phyloP scores from a whole-genome alignment of 2,797 vertebrate species.

The Sphenodon punctatus region DNA sequence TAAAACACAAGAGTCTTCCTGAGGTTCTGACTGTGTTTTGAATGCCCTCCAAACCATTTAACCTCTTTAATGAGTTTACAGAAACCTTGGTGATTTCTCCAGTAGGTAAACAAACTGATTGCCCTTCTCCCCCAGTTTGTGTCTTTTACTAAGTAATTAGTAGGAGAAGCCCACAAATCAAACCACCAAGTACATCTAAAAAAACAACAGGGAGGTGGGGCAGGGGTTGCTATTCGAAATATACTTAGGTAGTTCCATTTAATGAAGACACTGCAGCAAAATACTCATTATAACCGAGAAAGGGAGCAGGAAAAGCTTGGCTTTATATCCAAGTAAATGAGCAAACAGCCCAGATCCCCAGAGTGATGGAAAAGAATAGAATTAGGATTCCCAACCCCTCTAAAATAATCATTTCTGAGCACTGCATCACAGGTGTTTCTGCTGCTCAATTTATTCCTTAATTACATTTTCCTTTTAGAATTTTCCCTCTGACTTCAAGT shows the following conservation, averaged over 20 bases:
- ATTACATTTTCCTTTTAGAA: constrained; percentile 54
- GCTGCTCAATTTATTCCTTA: constrained; percentile 61
- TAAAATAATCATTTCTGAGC: constrained; percentile 43
- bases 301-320: constrained; percentile 24
- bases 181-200: constrained; percentile 6
- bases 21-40: neutral
- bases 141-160: neutral
- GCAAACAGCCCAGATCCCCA: constrained; percentile 39
- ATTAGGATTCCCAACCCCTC: constrained; percentile 28
- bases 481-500: constrained; percentile 25
- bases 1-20: neutral
- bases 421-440: constrained; percentile 46
- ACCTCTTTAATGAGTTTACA: neutral
- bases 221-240: neutral
- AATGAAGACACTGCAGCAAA: constrained; percentile 41
- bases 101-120: constrained; percentile 1
- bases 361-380: constrained; percentile 42
- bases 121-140: neutral
- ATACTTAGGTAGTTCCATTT: constrained; percentile 11
- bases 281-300: constrained; percentile 32
- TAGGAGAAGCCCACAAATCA: neutral
- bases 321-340: constrained; percentile 45
- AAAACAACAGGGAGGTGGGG: neutral
- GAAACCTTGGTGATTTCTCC: neutral
- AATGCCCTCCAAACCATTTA: neutral